Evolutionary conservation across 37 sponge, comb jelly and placozoan species (phyloP).

Genomic region (Amphimedon queenslandica): DNA sequence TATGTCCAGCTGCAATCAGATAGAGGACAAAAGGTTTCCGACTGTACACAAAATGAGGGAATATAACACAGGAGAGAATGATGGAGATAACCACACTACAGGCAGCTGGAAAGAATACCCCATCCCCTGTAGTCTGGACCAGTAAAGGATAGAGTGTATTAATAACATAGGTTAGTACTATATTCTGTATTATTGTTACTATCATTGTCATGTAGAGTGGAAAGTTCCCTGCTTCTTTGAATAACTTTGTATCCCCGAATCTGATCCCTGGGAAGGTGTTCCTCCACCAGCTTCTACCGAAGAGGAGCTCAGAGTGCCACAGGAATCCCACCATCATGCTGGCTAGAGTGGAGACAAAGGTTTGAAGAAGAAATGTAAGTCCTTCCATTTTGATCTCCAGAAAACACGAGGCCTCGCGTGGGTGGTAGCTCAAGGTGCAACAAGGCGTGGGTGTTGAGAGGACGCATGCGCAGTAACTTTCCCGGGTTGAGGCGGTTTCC

Average conservation of each 20-base stretch:
- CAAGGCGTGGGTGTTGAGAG: too few species aligned
- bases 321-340: slow-evolving; percentile 11
- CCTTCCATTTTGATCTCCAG: too few species aligned
- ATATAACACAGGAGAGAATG: slow-evolving; percentile 1
- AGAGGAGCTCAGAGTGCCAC: slow-evolving; percentile 10
- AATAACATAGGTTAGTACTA: not conserved
- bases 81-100: not conserved
- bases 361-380: not conserved
- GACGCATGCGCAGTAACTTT: too few species aligned
- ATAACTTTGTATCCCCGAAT: slow-evolving; percentile 5
- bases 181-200: slow-evolving; percentile 1
- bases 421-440: too few species aligned
- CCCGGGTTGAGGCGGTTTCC: too few species aligned
- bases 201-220: slow-evolving; percentile 5
- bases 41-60: slow-evolving; percentile 11
- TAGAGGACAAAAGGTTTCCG: not conserved
- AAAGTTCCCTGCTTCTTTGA: not conserved
- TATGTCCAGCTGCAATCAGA: slow-evolving; percentile 1
- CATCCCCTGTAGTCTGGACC: not conserved
- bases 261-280: slow-evolving; percentile 10
- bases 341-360: not conserved
- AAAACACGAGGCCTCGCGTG: too few species aligned
- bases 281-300: slow-evolving; percentile 25
- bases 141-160: not conserved
- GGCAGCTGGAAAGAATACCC: not conserved